Evolutionary conservation across 2,888 invertebrate species (phyloP).

Genomic region (Chironomus riparius): DNA sequence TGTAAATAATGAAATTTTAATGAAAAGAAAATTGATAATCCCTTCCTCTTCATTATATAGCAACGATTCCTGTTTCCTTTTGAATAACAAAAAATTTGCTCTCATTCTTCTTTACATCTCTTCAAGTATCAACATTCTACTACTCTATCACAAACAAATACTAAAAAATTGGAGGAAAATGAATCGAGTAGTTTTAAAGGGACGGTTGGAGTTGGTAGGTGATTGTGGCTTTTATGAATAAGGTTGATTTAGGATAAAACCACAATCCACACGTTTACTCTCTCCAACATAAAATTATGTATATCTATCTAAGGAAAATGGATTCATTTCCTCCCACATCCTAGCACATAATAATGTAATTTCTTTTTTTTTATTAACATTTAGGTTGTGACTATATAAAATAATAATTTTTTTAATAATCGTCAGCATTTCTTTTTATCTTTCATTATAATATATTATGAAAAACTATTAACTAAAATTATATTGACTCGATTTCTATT

Average conservation of each 20-base stretch:
- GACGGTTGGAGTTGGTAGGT: too few species aligned
- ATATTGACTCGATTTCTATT: too few species aligned
- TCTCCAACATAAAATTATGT: too few species aligned
- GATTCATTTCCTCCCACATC: not conserved
- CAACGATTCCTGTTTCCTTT: constrained; percentile 17
- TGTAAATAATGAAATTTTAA: too few species aligned
- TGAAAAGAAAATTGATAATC: not conserved
- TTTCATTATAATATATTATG: too few species aligned
- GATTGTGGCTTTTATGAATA: too few species aligned
- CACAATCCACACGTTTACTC: too few species aligned
- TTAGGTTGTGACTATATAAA: not conserved
- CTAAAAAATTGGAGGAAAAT: not conserved
- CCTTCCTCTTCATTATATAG: not conserved
- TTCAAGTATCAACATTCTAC: not conserved
- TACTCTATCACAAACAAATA: constrained; percentile 27
- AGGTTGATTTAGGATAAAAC: too few species aligned
- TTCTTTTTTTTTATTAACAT: not conserved
- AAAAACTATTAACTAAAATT: too few species aligned
- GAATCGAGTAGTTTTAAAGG: not conserved
- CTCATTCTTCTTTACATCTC: not conserved
- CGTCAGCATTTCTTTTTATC: too few species aligned
- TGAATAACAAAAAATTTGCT: constrained; percentile 3
- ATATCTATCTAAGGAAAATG: not conserved
- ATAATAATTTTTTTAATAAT: not conserved
- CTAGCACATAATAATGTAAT: not conserved